Evolutionary conservation across 1,140 invertebrate genomes (phyloP).

Genomic region (Drosophila suzukii): DNA sequence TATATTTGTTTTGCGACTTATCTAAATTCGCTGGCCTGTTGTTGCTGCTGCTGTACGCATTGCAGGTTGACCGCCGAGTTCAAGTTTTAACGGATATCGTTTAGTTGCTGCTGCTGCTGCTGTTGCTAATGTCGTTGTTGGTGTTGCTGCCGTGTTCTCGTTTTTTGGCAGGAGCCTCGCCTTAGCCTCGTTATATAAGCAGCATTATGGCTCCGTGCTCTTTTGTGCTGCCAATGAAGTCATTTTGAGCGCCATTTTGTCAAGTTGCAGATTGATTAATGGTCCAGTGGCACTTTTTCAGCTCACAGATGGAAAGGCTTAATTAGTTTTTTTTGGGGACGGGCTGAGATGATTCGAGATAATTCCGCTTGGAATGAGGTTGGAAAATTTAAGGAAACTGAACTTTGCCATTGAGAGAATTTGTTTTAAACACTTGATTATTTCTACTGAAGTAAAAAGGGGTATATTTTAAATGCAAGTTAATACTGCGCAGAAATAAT

Average conservation of each 20-base stretch:
- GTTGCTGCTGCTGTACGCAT: slow-evolving; percentile 57
- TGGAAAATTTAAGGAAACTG: neutral
- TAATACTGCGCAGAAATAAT: neutral
- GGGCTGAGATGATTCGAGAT: neutral
- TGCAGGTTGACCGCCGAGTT: slow-evolving; percentile 76
- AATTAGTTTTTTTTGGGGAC: slow-evolving; percentile 58
- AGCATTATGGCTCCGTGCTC: slow-evolving; percentile 34
- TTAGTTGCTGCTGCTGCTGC: slow-evolving; percentile 27
- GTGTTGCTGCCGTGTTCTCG: slow-evolving; percentile 35
- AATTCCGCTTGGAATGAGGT: neutral
- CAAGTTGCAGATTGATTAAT: slow-evolving; percentile 71
- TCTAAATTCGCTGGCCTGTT: slow-evolving; percentile 61
- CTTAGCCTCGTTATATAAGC: slow-evolving; percentile 51
- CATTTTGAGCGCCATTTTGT: slow-evolving; percentile 74
- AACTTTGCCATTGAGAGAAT: neutral
- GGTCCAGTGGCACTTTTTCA: slow-evolving; percentile 45
- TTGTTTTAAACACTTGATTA: too few relatives aligned
- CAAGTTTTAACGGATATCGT: slow-evolving; percentile 79
- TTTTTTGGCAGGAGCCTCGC: slow-evolving; percentile 71
- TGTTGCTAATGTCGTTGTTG: slow-evolving; percentile 51
- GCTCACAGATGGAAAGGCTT: slow-evolving; percentile 37
- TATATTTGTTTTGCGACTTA: slow-evolving; percentile 66
- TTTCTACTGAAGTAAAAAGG: neutral
- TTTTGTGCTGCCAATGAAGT: slow-evolving; percentile 67
- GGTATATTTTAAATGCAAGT: neutral